A percentile compares a stretch with the other conserved stretches of the same genome.
Conservation (phyloP, 2,888 invertebrate genomes). For the Drosophila birchii region DNA sequence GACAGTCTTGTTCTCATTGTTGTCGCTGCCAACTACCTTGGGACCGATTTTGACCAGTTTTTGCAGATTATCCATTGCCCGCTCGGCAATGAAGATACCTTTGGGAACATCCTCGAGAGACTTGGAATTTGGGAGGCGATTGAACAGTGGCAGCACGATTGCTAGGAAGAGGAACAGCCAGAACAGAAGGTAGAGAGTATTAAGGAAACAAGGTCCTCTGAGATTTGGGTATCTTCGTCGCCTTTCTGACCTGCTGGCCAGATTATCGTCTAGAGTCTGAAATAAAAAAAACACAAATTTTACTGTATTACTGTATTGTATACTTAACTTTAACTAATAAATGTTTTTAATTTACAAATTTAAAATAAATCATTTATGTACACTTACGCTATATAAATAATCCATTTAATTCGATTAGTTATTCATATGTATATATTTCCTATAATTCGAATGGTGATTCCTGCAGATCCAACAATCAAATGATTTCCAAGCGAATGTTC, state of each 20-base stretch:
- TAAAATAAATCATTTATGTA: too few species aligned
- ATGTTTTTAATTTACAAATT: too few species aligned
- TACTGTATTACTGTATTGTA: too few species aligned
- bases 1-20: slow-evolving; percentile 88
- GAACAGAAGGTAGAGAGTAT: slow-evolving; percentile 47
- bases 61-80: slow-evolving; percentile 61
- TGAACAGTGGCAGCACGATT: slow-evolving; percentile 65
- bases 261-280: neutral
- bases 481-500: neutral
- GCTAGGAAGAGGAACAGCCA: slow-evolving; percentile 76
- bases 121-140: slow-evolving; percentile 68
- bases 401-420: neutral
- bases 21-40: slow-evolving; percentile 87
- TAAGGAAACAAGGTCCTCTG: neutral
- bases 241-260: neutral
- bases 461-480: neutral
- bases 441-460: neutral
- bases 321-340: too few species aligned
- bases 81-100: slow-evolving; percentile 62
- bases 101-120: slow-evolving; percentile 48
- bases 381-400: too few species aligned
- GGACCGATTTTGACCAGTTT: slow-evolving; percentile 57
- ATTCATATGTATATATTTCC: too few species aligned
- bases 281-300: neutral
- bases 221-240: neutral